Base-by-base conservation (phyloP, 2,888 invertebrate genomes). In the Diaprepes abbreviatus region DNA sequence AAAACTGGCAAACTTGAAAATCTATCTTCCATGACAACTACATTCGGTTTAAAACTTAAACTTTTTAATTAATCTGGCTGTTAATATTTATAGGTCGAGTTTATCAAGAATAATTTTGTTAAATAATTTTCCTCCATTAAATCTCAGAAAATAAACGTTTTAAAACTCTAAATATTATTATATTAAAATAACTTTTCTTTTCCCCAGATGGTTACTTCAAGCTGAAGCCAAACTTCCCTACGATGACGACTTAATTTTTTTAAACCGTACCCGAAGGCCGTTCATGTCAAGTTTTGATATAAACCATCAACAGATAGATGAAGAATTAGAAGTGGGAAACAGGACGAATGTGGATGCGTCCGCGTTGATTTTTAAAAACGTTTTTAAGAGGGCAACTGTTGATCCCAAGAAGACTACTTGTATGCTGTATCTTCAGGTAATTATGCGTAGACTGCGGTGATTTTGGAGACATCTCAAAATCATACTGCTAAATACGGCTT, bases 361-460 rank as follows among this genome's bases (percentile, higher is more conserved):
- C 5, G 88, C 88, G 59, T 74, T 83, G 50, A 87, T 88, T 71
- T 87, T 88, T 31, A 84, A 89, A 54, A 89, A 89, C 78, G 88
- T 89, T 17, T 89, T 88, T 78, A 90, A 89, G 80, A 85, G 91
- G 72, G 91, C 91, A 5, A 90, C 91, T 1, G 89, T 93, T 43
- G 93, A 93, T 84, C 94, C 94, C 21, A 90, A 91, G 77, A 96
- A 96, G 84, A 96, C 94, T 36, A 96, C 97, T 0, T 98, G 98
- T 81, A 93, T 96, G 89, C 88, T 98, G 66, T 97, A 96, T 83
- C 87, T 99, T 79, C 97, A 98, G 85, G 71, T 71, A 38, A 38
- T 21, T n/a, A n/a, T n/a, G n/a, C n/a, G n/a, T n/a, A n/a, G n/a
- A n/a, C n/a, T n/a, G n/a, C n/a, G n/a, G n/a, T n/a, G n/a, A n/a